These are phyloP conservation scores for Polydrusus pterygomalis DNA, from an alignment of 2,888 invertebrate species.

Conservation along the genomic window DNA sequence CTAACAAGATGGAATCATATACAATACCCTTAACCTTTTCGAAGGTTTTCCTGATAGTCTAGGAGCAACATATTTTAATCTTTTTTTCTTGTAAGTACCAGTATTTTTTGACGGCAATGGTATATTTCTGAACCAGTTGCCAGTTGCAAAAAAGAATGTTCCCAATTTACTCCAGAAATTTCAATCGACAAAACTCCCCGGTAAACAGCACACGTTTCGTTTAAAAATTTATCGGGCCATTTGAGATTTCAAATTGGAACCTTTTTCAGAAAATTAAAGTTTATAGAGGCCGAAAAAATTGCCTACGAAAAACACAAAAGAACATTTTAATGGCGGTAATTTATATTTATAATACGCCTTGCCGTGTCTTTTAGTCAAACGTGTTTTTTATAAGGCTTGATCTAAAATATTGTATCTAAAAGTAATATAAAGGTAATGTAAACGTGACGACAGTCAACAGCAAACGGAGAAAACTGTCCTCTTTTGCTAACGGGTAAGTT, in stretches of 20 bases:
- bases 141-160: background rate
- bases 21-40: too few species aligned
- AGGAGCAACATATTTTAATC: too few species aligned
- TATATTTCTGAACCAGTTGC: too few species aligned
- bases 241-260: constrained; percentile 21
- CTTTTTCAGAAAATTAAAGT: constrained; percentile 19
- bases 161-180: background rate
- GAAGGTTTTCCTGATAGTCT: too few species aligned
- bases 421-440: too few species aligned
- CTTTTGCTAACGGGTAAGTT: too few species aligned
- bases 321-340: background rate
- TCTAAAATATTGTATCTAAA: background rate
- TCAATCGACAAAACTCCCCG: background rate
- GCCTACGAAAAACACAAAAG: constrained; percentile 4
- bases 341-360: background rate
- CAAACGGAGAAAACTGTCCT: too few species aligned
- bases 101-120: too few species aligned
- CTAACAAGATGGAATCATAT: too few species aligned
- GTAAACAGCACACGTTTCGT: background rate
- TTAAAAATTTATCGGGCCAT: constrained; percentile 12
- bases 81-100: too few species aligned
- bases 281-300: background rate
- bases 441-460: too few species aligned
- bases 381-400: background rate
- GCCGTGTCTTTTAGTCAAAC: background rate